phyloP scores from a whole-genome alignment of 1,140 invertebrate species.

The Sycobia sp. region DNA sequence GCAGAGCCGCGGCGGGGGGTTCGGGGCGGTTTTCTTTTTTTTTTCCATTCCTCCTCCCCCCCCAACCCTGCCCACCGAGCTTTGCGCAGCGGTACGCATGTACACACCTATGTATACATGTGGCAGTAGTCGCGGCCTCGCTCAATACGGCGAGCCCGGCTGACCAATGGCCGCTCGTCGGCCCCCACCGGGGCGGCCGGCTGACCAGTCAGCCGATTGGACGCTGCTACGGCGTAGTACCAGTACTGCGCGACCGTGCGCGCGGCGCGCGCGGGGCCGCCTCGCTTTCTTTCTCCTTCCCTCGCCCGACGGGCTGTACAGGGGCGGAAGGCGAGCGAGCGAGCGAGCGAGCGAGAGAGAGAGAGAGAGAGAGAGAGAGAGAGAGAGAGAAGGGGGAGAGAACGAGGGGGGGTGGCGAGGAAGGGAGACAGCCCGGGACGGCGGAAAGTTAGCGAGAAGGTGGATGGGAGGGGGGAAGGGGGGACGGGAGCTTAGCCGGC shows the following conservation, averaged over 20 bases:
- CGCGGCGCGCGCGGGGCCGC: too few relatives aligned
- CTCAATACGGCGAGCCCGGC: conserved; percentile 40
- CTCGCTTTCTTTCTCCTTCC: conserved; percentile 40
- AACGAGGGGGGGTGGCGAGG: not conserved
- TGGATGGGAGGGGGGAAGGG: too few relatives aligned
- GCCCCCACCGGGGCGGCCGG: conserved; percentile 49
- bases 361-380: too few relatives aligned
- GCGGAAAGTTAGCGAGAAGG: too few relatives aligned
- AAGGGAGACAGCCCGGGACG: not conserved
- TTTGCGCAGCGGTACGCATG: too few relatives aligned
- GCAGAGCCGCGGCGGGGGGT: not conserved
- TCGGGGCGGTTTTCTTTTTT: not conserved
- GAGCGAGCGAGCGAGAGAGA: not conserved
- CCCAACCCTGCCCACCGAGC: too few relatives aligned
- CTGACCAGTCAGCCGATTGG: conserved; percentile 60
- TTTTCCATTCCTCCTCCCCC: not conserved
- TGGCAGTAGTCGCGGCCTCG: conserved; percentile 17
- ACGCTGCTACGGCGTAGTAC: too few relatives aligned
- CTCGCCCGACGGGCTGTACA: not conserved
- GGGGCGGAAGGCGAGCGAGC: not conserved
- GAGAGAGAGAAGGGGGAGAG: too few relatives aligned
- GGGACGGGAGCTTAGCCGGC: conserved; percentile 9
- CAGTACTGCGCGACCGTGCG: too few relatives aligned
- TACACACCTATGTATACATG: too few relatives aligned
- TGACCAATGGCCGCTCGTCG: conserved; percentile 58